A percentile compares a stretch with the other conserved stretches of the same genome.
These are phyloP conservation scores for Upupa epops DNA, from an alignment of 2,113 vertebrate species.

Conservation along the genomic window DNA sequence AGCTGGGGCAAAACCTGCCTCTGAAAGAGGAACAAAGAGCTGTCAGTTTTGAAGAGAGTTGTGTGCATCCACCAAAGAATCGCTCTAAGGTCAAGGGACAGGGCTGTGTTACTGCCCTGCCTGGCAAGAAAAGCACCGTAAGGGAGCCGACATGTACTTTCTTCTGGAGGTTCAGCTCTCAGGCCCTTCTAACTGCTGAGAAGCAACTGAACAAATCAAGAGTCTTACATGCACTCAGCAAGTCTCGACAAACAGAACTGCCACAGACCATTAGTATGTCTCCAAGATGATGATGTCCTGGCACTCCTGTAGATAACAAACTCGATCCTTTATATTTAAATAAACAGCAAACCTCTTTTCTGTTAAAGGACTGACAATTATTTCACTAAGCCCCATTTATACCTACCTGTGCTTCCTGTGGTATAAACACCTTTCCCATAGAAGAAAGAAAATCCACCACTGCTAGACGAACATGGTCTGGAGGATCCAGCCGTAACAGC, in stretches of 20 bases:
- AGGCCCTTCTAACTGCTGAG: background rate
- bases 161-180: background rate
- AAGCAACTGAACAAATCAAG: background rate
- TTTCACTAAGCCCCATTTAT: background rate
- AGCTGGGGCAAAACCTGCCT: constrained; percentile 81
- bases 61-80: background rate
- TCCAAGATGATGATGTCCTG: background rate
- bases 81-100: background rate
- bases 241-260: background rate
- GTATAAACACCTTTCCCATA: constrained; percentile 83
- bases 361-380: background rate
- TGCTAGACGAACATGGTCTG: constrained; percentile 79
- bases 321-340: background rate
- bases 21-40: constrained; percentile 68
- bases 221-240: background rate
- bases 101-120: background rate
- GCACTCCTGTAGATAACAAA: background rate
- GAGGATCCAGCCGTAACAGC: constrained; percentile 75
- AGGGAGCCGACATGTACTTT: background rate
- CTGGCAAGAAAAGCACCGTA: background rate
- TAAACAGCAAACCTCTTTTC: background rate
- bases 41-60: background rate
- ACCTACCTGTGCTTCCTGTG: constrained; percentile 83
- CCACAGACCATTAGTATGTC: background rate
- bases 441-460: constrained; percentile 83